Conservation (phyloP, 2,797 vertebrate species). For the Aeoliscus strigatus region DNA sequence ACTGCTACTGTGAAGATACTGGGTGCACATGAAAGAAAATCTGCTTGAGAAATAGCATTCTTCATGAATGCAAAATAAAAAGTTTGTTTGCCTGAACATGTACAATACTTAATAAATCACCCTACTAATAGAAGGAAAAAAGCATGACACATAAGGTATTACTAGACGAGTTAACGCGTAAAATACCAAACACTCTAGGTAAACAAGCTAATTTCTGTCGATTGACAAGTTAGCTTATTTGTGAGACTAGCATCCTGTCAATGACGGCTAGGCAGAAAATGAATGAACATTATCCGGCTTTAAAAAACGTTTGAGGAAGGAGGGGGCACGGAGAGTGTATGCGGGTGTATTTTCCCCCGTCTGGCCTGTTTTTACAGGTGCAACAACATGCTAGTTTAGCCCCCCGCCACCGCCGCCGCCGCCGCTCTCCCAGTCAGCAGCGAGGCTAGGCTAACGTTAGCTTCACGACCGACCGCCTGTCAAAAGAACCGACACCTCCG, state of each 20-base stretch:
- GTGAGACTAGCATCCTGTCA: conserved; percentile 15
- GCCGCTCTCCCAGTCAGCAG: conserved; percentile 56
- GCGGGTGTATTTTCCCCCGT: conserved; percentile 20
- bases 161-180: conserved; percentile 26
- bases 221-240: conserved; percentile 34
- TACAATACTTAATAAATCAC: conserved; percentile 29
- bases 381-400: conserved; percentile 65
- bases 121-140: conserved; percentile 22
- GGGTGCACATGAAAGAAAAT: conserved; percentile 25
- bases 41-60: conserved; percentile 21
- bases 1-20: conserved; percentile 26
- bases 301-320: conserved; percentile 11
- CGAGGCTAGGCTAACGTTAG: conserved; percentile 68
- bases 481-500: conserved; percentile 60
- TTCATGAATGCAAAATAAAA: conserved; percentile 6
- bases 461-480: conserved; percentile 57
- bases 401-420: too few relatives aligned
- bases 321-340: conserved; percentile 8
- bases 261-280: conserved; percentile 19
- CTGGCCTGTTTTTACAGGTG: conserved; percentile 63
- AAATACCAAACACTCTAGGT: conserved; percentile 30
- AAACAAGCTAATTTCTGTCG: conserved; percentile 34
- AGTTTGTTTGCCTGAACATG: conserved; percentile 13
- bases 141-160: conserved; percentile 26
- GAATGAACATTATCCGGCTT: conserved; percentile 6